These are phyloP conservation scores for Euzophera pinguis DNA, from an alignment of 2,888 invertebrate species.

Conservation along the genomic window DNA sequence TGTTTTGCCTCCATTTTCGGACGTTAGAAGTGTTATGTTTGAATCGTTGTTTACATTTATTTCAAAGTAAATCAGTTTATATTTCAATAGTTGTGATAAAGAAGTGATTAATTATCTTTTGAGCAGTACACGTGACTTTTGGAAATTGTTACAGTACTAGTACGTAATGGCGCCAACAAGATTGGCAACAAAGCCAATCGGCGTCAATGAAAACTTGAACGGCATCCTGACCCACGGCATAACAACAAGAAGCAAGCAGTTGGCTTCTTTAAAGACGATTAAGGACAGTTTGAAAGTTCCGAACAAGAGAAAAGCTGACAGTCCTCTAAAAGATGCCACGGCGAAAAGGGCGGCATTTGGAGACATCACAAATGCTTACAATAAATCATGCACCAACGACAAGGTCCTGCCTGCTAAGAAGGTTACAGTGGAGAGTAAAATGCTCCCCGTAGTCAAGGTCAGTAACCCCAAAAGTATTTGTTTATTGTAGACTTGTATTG, in stretches of 20 bases:
- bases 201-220: slow-evolving; percentile 65
- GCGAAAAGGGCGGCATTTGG: slow-evolving; percentile 91
- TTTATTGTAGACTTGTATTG: slow-evolving; percentile 23
- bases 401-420: slow-evolving; percentile 65
- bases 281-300: slow-evolving; percentile 71
- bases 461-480: slow-evolving; percentile 19
- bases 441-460: slow-evolving; percentile 72
- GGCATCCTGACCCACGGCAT: slow-evolving; percentile 74
- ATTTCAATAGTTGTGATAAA: background rate
- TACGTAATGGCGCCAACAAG: slow-evolving; percentile 82
- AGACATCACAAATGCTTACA: slow-evolving; percentile 88
- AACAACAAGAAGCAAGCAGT: slow-evolving; percentile 82
- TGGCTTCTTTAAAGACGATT: slow-evolving; percentile 68
- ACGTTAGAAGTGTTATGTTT: slow-evolving; percentile 57
- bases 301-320: slow-evolving; percentile 89
- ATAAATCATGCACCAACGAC: slow-evolving; percentile 63
- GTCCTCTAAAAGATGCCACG: slow-evolving; percentile 86
- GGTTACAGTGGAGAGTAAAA: slow-evolving; percentile 73
- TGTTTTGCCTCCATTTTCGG: slow-evolving; percentile 76
- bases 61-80: slow-evolving; percentile 4
- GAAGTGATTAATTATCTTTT: slow-evolving; percentile 27
- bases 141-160: slow-evolving; percentile 45
- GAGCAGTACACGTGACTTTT: slow-evolving; percentile 47
- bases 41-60: slow-evolving; percentile 46
- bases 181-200: slow-evolving; percentile 74